Evolutionary conservation across 2,113 vertebrate species (phyloP).

Genomic region (Hiodon tergisus): DNA sequence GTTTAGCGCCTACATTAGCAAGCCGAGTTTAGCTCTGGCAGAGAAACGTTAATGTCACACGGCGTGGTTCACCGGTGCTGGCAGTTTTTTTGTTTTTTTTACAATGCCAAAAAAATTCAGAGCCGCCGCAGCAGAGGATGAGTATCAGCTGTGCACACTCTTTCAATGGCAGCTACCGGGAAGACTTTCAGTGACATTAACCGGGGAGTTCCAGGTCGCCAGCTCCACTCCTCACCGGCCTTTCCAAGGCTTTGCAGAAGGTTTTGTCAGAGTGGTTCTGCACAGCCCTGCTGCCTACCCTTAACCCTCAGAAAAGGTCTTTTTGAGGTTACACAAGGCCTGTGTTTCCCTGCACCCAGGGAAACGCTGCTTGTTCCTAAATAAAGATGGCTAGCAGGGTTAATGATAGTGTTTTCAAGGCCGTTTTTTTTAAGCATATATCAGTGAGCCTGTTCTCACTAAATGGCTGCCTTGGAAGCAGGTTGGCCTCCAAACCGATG

Average conservation of each 20-base stretch:
- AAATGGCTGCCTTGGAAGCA: background rate
- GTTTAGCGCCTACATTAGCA: too few species aligned
- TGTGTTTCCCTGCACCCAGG: background rate
- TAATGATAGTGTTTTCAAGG: background rate
- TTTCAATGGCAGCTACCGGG: conserved; percentile 9
- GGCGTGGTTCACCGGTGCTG: conserved; percentile 20
- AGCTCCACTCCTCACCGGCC: background rate
- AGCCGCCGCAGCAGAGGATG: too few species aligned
- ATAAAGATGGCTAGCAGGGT: too few species aligned
- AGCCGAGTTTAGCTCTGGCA: too few species aligned
- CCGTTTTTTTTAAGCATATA: background rate
- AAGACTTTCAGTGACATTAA: background rate
- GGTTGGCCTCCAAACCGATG: too few species aligned
- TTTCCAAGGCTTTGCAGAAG: too few species aligned
- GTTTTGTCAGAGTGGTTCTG: too few species aligned
- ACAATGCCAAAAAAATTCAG: conserved; percentile 19
- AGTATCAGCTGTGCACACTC: background rate
- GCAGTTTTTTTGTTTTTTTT: conserved; percentile 27
- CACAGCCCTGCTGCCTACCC: too few species aligned
- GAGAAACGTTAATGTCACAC: too few species aligned
- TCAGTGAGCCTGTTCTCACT: background rate
- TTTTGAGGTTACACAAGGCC: background rate
- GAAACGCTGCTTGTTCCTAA: background rate
- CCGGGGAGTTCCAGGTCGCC: background rate
- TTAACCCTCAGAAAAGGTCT: background rate